Percentiles rank a stretch among this genome's conserved stretches.
Conservation (phyloP, 2,113 vertebrate species). For the Alaudala cheleensis region DNA sequence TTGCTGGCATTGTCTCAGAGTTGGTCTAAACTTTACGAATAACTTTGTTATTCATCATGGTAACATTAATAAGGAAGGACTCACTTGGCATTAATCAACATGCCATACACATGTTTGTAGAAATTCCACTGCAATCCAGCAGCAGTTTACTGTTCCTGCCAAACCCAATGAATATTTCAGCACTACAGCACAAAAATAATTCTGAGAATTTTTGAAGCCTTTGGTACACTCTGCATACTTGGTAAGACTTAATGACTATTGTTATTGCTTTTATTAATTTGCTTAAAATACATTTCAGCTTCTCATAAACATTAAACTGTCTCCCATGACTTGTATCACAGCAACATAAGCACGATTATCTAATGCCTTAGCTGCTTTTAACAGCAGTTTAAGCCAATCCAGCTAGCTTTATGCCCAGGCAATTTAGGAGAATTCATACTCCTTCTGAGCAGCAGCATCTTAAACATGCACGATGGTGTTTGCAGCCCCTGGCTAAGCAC, state of each 20-base stretch:
- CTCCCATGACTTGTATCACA: not conserved
- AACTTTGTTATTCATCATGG: not conserved
- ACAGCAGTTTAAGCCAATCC: not conserved
- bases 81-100: conserved; percentile 17
- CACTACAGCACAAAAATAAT: not conserved
- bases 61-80: not conserved
- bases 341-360: not conserved
- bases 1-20: not conserved
- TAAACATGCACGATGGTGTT: not conserved
- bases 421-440: not conserved
- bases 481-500: not conserved
- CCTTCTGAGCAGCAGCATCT: not conserved
- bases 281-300: not conserved
- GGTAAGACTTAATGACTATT: not conserved
- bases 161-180: conserved; percentile 36
- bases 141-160: not conserved
- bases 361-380: not conserved
- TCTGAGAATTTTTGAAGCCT: not conserved
- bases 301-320: not conserved
- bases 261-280: not conserved
- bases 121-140: conserved; percentile 11
- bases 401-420: not conserved
- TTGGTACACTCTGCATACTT: not conserved
- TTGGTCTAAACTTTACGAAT: conserved; percentile 14
- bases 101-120: not conserved